These are phyloP conservation scores for Orientallactaga sibirica DNA, from an alignment of 2,797 vertebrate genomes.

Conservation along the genomic window DNA sequence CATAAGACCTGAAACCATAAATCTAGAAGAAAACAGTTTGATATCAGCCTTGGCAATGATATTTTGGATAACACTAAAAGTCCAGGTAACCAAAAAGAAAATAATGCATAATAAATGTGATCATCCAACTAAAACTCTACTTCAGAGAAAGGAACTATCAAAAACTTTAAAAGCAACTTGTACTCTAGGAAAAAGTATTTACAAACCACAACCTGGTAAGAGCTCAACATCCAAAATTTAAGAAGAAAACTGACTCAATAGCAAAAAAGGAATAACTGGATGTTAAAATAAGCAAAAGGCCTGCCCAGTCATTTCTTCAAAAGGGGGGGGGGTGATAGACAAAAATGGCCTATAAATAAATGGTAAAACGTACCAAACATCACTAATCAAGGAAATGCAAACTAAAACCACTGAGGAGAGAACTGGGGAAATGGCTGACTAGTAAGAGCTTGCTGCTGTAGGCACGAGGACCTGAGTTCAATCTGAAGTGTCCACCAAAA, in stretches of 20 bases:
- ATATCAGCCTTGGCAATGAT: neutral
- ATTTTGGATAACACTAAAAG: neutral
- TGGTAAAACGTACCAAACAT: neutral
- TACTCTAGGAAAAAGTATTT: neutral
- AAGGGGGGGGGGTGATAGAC: neutral
- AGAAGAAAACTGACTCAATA: neutral
- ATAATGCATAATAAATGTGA: neutral
- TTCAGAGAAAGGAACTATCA: neutral
- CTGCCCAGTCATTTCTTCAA: neutral
- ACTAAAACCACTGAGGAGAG: neutral
- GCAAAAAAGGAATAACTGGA: neutral
- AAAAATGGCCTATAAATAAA: neutral
- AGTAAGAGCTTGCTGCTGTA: too few species aligned
- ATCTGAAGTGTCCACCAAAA: too few species aligned
- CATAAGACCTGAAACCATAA: neutral
- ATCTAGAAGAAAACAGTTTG: neutral
- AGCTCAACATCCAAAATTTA: neutral
- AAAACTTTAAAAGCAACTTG: neutral
- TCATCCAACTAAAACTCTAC: neutral
- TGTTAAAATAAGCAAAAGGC: neutral
- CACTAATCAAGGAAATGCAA: neutral
- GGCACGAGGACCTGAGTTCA: too few species aligned
- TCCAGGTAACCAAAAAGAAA: neutral
- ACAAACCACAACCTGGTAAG: neutral
- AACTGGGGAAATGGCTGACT: neutral